Conservation (phyloP, 2,797 vertebrate genomes). For the Perodicticus potto region DNA sequence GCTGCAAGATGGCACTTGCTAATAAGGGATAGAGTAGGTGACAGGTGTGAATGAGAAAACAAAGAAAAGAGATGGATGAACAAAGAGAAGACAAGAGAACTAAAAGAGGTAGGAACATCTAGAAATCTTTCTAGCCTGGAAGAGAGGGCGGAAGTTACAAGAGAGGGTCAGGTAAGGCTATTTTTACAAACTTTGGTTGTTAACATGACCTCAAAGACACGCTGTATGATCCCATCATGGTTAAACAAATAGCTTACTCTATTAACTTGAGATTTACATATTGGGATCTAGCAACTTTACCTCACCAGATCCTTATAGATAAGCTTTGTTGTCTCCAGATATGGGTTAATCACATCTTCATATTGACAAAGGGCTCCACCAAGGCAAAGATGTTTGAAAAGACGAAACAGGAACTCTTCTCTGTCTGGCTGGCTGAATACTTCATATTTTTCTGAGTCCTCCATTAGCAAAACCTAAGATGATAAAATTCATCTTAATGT, state of each 20-base stretch:
- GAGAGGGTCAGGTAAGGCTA: neutral
- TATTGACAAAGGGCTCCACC: constrained; percentile 91
- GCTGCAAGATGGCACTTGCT: neutral
- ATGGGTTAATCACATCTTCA: constrained; percentile 89
- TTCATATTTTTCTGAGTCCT: constrained; percentile 89
- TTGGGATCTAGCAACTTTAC: constrained; percentile 79
- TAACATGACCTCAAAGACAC: neutral
- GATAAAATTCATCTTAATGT: constrained; percentile 62
- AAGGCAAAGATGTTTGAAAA: constrained; percentile 92
- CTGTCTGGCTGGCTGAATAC: constrained; percentile 88
- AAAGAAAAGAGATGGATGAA: neutral
- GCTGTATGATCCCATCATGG: neutral
- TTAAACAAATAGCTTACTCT: neutral
- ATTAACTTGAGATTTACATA: neutral
- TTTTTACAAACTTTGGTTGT: neutral
- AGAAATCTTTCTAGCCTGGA: neutral
- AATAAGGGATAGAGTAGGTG: neutral
- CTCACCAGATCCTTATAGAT: constrained; percentile 91
- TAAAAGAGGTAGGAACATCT: neutral
- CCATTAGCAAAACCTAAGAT: constrained; percentile 87
- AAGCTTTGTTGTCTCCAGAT: constrained; percentile 90
- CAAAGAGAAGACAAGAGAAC: neutral
- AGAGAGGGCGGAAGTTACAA: neutral
- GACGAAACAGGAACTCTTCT: constrained; percentile 89
- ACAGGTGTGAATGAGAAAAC: neutral